A percentile compares a stretch with the other conserved stretches of the same genome.
Evolutionary conservation across 1,140 invertebrate genomes (phyloP).

Genomic region (Calephelis virginiensis): DNA sequence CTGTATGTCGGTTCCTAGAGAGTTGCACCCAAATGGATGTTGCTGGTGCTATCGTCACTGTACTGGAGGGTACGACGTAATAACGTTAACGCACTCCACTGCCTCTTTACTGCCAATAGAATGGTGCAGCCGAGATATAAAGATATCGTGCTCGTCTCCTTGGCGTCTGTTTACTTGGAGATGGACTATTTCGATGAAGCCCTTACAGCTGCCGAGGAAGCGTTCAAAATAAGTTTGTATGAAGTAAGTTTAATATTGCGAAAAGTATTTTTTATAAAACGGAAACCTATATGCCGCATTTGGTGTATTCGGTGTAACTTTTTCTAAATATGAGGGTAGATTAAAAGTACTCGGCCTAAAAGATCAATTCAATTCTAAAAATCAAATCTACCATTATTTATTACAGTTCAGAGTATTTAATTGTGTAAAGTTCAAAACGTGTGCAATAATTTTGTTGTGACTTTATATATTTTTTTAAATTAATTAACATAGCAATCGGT

Average conservation of each 20-base stretch:
- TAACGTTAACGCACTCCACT: slow-evolving; percentile 81
- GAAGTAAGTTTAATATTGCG: slow-evolving; percentile 77
- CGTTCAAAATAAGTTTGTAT: slow-evolving; percentile 79
- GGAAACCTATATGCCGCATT: too few species aligned
- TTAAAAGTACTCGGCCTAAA: too few species aligned
- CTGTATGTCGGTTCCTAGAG: slow-evolving; percentile 70
- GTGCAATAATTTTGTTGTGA: too few species aligned
- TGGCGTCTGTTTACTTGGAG: slow-evolving; percentile 82
- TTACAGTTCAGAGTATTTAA: too few species aligned
- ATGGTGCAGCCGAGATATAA: slow-evolving; percentile 68
- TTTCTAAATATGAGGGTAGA: too few species aligned
- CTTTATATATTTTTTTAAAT: too few species aligned
- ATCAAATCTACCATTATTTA: too few species aligned
- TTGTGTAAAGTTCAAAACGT: too few species aligned
- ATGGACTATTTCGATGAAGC: slow-evolving; percentile 83
- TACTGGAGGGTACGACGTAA: slow-evolving; percentile 84
- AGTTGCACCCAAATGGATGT: slow-evolving; percentile 83
- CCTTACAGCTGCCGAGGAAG: slow-evolving; percentile 78
- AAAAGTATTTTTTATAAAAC: too few species aligned
- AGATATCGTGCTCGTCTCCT: slow-evolving; percentile 81
- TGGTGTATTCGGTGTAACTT: too few species aligned
- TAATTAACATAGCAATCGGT: too few species aligned
- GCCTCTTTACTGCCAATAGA: slow-evolving; percentile 80
- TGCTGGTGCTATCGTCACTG: slow-evolving; percentile 82
- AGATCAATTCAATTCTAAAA: too few species aligned